Conservation (phyloP, 2,113 vertebrate genomes). For the Thryonomys swinderianus region DNA sequence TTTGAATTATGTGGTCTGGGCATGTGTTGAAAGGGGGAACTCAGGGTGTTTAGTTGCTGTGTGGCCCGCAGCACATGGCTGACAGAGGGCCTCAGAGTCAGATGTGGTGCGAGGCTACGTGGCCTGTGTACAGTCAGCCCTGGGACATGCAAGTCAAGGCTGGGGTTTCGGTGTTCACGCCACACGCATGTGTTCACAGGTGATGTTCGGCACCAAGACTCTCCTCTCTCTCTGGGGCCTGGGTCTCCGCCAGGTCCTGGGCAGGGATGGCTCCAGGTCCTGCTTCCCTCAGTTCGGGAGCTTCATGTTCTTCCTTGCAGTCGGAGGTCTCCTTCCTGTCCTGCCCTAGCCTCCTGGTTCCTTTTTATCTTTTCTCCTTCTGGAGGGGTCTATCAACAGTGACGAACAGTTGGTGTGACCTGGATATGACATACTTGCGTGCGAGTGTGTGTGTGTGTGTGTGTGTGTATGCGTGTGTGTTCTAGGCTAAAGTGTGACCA, state of each 20-base stretch:
- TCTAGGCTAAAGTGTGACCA: not conserved
- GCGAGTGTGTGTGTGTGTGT: not conserved
- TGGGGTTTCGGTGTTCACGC: not conserved
- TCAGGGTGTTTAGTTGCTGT: not conserved
- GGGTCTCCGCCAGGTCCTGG: not conserved
- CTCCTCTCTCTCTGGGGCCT: not conserved
- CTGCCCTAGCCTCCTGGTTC: not conserved
- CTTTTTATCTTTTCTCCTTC: not conserved
- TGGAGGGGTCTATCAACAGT: not conserved
- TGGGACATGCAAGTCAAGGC: not conserved
- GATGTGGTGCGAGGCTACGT: not conserved
- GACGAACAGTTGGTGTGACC: not conserved
- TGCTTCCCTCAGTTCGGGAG: not conserved
- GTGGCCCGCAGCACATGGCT: not conserved
- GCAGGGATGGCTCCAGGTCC: not conserved
- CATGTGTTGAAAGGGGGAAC: constrained; percentile 12
- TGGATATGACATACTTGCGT: not conserved
- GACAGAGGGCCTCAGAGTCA: not conserved
- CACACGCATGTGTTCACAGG: not conserved
- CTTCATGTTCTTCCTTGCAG: not conserved
- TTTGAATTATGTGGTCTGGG: constrained; percentile 33
- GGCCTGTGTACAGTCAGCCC: not conserved
- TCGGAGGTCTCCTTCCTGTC: not conserved
- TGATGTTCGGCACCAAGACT: not conserved
- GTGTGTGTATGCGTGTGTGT: not conserved